Percentiles rank a stretch among this genome's conserved stretches.
These are phyloP conservation scores for Hypomesus transpacificus DNA, from an alignment of 2,113 vertebrate genomes.

Conservation along the genomic window DNA sequence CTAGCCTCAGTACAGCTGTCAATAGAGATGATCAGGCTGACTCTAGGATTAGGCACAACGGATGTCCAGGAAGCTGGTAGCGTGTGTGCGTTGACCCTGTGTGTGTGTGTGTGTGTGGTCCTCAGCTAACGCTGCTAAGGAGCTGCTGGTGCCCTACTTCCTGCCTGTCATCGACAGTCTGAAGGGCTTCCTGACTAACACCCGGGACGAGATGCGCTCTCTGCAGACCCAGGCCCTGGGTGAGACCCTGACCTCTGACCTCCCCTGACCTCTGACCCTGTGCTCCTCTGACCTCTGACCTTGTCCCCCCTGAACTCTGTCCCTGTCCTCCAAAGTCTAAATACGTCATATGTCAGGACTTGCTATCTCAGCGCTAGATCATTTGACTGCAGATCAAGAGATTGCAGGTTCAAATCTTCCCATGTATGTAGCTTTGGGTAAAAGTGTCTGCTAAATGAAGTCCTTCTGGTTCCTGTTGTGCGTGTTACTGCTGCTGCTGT, in stretches of 20 bases:
- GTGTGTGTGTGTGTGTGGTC: not conserved
- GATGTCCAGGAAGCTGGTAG: not conserved
- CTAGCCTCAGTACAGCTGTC: too few species aligned
- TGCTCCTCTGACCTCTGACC: too few species aligned
- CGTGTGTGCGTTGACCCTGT: not conserved
- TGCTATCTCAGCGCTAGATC: slow-evolving; percentile 46
- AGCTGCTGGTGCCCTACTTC: slow-evolving; percentile 82
- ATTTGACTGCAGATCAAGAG: slow-evolving; percentile 74
- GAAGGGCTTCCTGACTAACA: slow-evolving; percentile 75
- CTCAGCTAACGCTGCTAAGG: slow-evolving; percentile 82
- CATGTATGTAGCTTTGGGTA: not conserved
- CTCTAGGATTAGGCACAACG: not conserved
- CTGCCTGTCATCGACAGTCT: slow-evolving; percentile 78
- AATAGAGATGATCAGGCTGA: not conserved
- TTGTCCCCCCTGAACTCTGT: too few species aligned
- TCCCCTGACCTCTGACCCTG: not conserved
- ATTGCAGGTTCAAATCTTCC: slow-evolving; percentile 66
- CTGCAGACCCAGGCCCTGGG: slow-evolving; percentile 85
- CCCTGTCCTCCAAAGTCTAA: too few species aligned
- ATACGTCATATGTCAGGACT: too few species aligned
- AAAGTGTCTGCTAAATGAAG: not conserved
- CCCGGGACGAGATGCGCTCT: slow-evolving; percentile 76
- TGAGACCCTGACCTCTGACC: slow-evolving; percentile 39
- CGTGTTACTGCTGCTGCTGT: not conserved
- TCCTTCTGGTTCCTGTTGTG: not conserved